Evolutionary conservation across 2,113 vertebrate species (phyloP).

Genomic region (Butorides virescens): DNA sequence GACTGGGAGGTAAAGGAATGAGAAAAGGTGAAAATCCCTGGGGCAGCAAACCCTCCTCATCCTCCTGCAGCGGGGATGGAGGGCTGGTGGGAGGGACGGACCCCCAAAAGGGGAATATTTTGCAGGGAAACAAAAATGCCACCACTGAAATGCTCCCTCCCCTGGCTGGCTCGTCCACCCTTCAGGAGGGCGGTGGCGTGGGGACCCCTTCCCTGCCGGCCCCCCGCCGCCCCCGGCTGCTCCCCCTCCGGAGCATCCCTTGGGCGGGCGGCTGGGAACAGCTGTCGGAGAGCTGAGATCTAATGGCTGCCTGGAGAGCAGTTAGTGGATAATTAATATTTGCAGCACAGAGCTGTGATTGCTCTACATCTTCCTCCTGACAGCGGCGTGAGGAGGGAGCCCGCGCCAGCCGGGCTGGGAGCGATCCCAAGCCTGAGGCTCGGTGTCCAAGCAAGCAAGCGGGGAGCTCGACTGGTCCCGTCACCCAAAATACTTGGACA

Average conservation of each 20-base stretch:
- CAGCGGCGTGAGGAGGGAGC: neutral
- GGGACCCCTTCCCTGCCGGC: rapidly evolving
- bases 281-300: constrained; percentile 69
- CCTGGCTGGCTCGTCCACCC: rapidly evolving
- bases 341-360: constrained; percentile 72
- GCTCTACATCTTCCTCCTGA: constrained; percentile 67
- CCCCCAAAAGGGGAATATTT: neutral
- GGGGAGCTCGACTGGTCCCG: rapidly evolving
- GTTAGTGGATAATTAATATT: constrained; percentile 83
- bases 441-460: rapidly evolving
- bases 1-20: neutral
- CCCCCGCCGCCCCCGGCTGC: neutral
- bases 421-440: neutral
- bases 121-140: rapidly evolving
- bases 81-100: rapidly evolving
- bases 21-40: neutral
- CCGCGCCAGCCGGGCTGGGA: neutral
- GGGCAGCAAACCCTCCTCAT: neutral
- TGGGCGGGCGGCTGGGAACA: constrained; percentile 58
- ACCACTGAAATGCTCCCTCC: neutral
- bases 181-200: rapidly evolving
- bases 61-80: neutral
- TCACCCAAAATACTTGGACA: neutral
- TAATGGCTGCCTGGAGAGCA: constrained; percentile 78
- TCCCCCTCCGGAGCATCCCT: neutral